Percentiles rank a stretch among this genome's conserved stretches.
Conservation (phyloP, 2,888 invertebrate genomes). For the Mesorhabditis spiculigera region DNA sequence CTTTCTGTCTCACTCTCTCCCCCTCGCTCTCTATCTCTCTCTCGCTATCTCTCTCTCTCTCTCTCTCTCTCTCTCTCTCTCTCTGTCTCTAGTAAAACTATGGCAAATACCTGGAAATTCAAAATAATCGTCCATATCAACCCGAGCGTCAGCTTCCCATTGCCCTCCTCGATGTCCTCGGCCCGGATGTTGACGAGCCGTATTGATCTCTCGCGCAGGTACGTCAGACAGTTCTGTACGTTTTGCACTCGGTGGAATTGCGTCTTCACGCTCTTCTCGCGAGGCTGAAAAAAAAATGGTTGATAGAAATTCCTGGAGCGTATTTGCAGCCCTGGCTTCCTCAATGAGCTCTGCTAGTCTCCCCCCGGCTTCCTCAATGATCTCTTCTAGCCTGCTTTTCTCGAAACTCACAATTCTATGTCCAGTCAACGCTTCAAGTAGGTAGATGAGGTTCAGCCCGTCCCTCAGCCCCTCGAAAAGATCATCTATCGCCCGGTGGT, state of each 20-base stretch:
- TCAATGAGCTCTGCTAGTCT: background rate
- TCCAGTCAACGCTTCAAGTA: background rate
- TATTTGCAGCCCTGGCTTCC: background rate
- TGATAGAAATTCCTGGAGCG: too few relatives aligned
- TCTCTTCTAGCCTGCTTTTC: background rate
- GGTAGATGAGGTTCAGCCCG: background rate
- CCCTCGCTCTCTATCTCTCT: too few relatives aligned
- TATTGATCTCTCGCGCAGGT: conserved; percentile 64
- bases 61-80: too few relatives aligned
- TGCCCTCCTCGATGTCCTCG: conserved; percentile 97
- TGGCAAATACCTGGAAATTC: conserved; percentile 10
- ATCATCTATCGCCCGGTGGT: background rate
- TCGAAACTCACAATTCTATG: background rate
- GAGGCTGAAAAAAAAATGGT: background rate
- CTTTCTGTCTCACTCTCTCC: too few relatives aligned
- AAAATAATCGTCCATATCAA: conserved; percentile 98
- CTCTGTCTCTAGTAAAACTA: too few relatives aligned
- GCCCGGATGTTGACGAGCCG: conserved; percentile 95
- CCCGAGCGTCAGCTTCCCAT: conserved; percentile 93
- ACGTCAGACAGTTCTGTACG: background rate
- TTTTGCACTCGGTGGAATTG: background rate
- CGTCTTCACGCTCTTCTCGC: background rate
- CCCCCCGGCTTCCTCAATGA: background rate
- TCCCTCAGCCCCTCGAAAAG: background rate
- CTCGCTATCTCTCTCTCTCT: too few relatives aligned